These are phyloP conservation scores for Zygogramma bicolorata DNA, from an alignment of 2,888 invertebrate species.

Conservation along the genomic window DNA sequence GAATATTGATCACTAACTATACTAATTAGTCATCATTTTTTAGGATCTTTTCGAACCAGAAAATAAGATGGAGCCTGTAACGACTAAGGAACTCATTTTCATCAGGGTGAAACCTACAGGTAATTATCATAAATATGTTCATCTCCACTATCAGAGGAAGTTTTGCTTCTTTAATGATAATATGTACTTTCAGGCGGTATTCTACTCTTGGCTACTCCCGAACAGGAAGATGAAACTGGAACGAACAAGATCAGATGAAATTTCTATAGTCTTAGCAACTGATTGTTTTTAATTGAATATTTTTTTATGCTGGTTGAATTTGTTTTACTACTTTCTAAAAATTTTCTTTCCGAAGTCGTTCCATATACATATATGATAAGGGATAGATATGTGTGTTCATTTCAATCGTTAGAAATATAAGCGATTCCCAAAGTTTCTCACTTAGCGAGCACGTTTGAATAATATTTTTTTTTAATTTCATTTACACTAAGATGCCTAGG, in stretches of 20 bases:
- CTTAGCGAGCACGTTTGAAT: too few species aligned
- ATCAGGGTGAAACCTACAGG: slow-evolving; percentile 49
- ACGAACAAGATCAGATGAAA: not conserved
- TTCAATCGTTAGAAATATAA: too few species aligned
- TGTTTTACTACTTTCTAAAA: not conserved
- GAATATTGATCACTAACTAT: not conserved
- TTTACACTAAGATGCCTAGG: too few species aligned
- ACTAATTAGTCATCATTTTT: too few species aligned
- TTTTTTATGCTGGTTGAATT: not conserved
- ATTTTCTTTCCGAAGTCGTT: too few species aligned
- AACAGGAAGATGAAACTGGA: not conserved
- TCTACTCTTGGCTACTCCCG: slow-evolving; percentile 12
- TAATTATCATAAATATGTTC: slow-evolving; percentile 31
- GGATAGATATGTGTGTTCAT: too few species aligned
- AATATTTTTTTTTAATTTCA: too few species aligned
- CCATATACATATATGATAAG: too few species aligned
- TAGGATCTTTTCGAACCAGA: slow-evolving; percentile 46
- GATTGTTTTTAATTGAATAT: not conserved
- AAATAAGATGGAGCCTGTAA: slow-evolving; percentile 18
- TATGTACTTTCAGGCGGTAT: slow-evolving; percentile 7
- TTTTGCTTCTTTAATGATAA: not conserved
- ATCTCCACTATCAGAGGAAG: too few species aligned
- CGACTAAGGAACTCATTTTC: slow-evolving; percentile 52
- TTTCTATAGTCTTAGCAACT: not conserved
- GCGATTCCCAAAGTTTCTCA: too few species aligned